These are phyloP conservation scores for Cirrhinus molitorella DNA, from an alignment of 2,797 vertebrate genomes.

Conservation along the genomic window DNA sequence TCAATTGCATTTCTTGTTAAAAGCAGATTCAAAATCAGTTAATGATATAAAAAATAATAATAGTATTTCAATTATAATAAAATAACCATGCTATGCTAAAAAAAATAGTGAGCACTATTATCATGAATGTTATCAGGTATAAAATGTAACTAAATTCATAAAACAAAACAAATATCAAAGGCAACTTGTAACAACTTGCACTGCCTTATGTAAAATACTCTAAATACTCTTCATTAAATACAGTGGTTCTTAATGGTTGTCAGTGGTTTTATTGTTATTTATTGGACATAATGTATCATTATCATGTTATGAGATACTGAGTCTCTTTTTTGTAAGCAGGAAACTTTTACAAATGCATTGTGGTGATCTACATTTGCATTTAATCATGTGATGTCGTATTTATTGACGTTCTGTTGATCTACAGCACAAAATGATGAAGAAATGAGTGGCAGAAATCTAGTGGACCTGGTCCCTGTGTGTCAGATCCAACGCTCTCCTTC, in stretches of 20 bases:
- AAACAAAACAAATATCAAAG: neutral
- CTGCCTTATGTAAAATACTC: neutral
- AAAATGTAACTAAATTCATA: neutral
- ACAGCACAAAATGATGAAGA: conserved; percentile 64
- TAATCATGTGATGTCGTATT: neutral
- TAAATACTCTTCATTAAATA: neutral
- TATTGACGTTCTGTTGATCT: conserved; percentile 40
- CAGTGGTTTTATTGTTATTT: neutral
- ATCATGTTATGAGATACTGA: no score
- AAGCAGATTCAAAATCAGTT: neutral
- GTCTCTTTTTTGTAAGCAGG: no score
- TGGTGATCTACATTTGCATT: no score
- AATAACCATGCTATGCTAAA: neutral
- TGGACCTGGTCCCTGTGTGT: conserved; percentile 77
- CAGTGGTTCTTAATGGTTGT: no score
- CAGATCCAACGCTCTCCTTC: conserved; percentile 61
- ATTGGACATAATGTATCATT: neutral
- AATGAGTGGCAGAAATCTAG: conserved; percentile 61
- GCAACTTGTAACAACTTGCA: neutral
- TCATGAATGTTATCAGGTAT: no score
- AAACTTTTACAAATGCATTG: no score
- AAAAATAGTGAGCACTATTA: neutral
- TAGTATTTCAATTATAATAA: neutral
- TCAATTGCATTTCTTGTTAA: no score
- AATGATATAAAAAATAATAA: neutral